Evolutionary conservation across 2,888 invertebrate genomes (phyloP).

Genomic region (Onthophagus sagittarius): DNA sequence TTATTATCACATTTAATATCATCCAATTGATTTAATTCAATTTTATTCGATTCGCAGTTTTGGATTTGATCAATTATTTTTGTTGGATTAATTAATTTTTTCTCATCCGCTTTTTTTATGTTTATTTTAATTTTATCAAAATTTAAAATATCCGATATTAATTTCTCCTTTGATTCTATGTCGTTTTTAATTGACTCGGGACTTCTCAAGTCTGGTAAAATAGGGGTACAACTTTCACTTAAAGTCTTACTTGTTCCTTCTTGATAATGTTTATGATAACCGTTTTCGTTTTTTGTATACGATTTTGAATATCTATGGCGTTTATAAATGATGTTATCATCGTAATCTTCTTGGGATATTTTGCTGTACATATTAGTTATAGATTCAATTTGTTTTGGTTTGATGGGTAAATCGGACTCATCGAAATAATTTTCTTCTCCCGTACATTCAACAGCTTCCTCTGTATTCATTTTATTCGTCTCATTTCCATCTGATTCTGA

Average conservation of each 20-base stretch:
- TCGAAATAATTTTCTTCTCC: slow-evolving; percentile 54
- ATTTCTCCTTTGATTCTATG: slow-evolving; percentile 71
- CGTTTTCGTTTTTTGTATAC: slow-evolving; percentile 36
- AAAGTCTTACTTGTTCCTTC: slow-evolving; percentile 46
- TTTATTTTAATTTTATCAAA: slow-evolving; percentile 50
- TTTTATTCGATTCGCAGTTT: neutral
- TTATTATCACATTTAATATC: neutral
- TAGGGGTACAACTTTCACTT: slow-evolving; percentile 49
- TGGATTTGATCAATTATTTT: neutral
- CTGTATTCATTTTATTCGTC: slow-evolving; percentile 57
- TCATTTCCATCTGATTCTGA: slow-evolving; percentile 41
- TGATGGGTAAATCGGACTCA: neutral
- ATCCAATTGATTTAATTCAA: neutral
- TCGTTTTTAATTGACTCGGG: slow-evolving; percentile 65
- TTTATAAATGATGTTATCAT: slow-evolving; percentile 65
- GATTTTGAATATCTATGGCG: slow-evolving; percentile 50
- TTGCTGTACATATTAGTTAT: slow-evolving; percentile 60
- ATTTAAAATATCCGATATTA: slow-evolving; percentile 63
- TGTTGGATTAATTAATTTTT: slow-evolving; percentile 9
- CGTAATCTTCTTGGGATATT: slow-evolving; percentile 69
- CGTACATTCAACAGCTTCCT: slow-evolving; percentile 60
- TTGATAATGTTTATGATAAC: slow-evolving; percentile 40
- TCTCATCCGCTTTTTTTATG: slow-evolving; percentile 23
- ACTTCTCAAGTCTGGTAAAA: slow-evolving; percentile 56
- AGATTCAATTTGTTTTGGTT: slow-evolving; percentile 41